Evolutionary conservation across 2,797 vertebrate species (phyloP), one percentile per base, ranked within the genome.

Genomic region (Adrianichthys oophorus): DNA sequence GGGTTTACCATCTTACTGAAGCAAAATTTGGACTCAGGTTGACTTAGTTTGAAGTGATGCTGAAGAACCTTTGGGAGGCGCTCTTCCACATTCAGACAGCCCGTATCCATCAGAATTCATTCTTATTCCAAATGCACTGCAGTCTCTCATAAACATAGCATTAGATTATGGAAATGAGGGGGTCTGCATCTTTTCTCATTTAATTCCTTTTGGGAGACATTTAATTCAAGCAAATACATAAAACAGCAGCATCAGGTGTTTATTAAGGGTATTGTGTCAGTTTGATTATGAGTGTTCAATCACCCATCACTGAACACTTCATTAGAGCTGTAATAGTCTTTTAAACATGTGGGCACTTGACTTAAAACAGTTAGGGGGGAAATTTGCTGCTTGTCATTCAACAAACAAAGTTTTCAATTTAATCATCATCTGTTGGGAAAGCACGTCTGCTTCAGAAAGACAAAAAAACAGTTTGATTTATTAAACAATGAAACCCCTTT

Each of bases 191-290:
- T 82, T 82, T 85, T 87, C 75, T 70, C 45, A 29, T 83, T 85
- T 91, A 91, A 91, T 92, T 92, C 84, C 90, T 86, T 90, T 89
- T 78, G 87, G 90, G 87, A 90, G 84, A 77, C 82, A 29, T 90
- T 90, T 92, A 88, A 92, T 92, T 90, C 89, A 84, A 90, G 87
- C 79, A 89, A 90, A 90, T 91, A 90, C 87, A 91, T 88, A 90
- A 89, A 84, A 80, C 50, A 7, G 72, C 80, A 48, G 76, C 82
- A 86, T 85, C 87, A 90, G 89, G 87, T 89, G 84, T 85, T 86
- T 71, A 52, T 78, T 79, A 74, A 85, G 85, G 83, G 78, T 76
- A 85, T 81, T 88, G 87, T 90, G 84, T 73, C 68, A 65, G 76
- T 88, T 83, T 80, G 71, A 86, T 73, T 68, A 53, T 72, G 79